Conservation (phyloP, 2,797 vertebrate species). For the Parauchenoglanis punctatus region DNA sequence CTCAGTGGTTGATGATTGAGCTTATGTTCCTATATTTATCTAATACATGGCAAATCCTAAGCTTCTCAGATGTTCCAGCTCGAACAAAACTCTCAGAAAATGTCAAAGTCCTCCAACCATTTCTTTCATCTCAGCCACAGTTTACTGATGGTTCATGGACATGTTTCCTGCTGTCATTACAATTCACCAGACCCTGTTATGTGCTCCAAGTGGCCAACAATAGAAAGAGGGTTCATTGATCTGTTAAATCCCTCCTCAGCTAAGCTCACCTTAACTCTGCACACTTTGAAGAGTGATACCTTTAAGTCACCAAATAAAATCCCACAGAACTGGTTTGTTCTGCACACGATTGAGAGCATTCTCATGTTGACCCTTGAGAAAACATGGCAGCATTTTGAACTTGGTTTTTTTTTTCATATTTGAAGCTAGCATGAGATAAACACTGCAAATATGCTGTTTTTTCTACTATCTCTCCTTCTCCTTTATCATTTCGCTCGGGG, state of each 20-base stretch:
- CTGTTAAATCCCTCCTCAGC: slow-evolving; percentile 44
- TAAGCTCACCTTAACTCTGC: slow-evolving; percentile 35
- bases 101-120: not conserved
- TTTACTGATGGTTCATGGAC: slow-evolving; percentile 22
- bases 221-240: slow-evolving; percentile 47
- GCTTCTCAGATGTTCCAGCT: not conserved
- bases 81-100: not conserved
- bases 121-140: slow-evolving; percentile 23
- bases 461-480: slow-evolving; percentile 51
- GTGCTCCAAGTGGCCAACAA: slow-evolving; percentile 7
- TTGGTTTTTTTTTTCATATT: slow-evolving; percentile 67
- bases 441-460: slow-evolving; percentile 46
- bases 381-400: slow-evolving; percentile 35
- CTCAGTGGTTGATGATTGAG: not conserved
- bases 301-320: slow-evolving; percentile 38
- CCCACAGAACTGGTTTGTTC: slow-evolving; percentile 39
- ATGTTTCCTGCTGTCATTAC: slow-evolving; percentile 14
- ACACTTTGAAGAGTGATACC: slow-evolving; percentile 43
- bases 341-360: slow-evolving; percentile 25
- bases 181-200: slow-evolving; percentile 30
- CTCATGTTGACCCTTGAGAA: slow-evolving; percentile 44
- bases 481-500: slow-evolving; percentile 69
- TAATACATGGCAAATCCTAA: not conserved
- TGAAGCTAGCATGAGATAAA: slow-evolving; percentile 74
- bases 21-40: not conserved